phyloP scores from a whole-genome alignment of 1,140 invertebrate genomes.

The Drosophila arizonae region DNA sequence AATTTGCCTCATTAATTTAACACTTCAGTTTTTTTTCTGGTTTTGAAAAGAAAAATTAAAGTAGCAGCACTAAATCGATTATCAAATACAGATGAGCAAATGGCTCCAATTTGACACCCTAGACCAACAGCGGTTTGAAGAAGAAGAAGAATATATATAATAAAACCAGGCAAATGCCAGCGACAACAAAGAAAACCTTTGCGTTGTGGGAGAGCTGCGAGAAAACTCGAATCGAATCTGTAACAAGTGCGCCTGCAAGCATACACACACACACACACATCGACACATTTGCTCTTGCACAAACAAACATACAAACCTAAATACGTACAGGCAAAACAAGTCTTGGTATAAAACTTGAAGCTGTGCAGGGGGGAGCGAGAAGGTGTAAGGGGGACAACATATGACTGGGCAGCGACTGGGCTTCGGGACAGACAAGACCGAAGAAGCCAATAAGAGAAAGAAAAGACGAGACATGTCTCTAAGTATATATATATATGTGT shows the following conservation, averaged over 20 bases:
- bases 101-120: neutral
- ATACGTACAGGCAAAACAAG: conserved; percentile 33
- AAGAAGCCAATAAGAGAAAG: conserved; percentile 34
- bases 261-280: neutral
- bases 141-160: neutral
- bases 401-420: conserved; percentile 8
- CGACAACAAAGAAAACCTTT: conserved; percentile 47
- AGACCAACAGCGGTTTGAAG: neutral
- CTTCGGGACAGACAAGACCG: conserved; percentile 18
- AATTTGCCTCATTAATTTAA: no score
- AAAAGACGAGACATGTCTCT: conserved; percentile 33
- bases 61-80: neutral
- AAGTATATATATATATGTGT: conserved; percentile 10
- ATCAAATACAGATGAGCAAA: neutral
- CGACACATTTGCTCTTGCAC: neutral
- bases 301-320: neutral
- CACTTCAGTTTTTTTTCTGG: no score
- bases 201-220: conserved; percentile 24
- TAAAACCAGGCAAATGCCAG: conserved; percentile 18
- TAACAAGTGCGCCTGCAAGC: conserved; percentile 61
- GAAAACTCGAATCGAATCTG: conserved; percentile 47
- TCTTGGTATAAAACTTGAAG: conserved; percentile 3
- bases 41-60: neutral
- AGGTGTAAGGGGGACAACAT: conserved; percentile 3
- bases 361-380: neutral